Conservation (phyloP, 2,797 vertebrate genomes). For the Enteromius paludinosus region DNA sequence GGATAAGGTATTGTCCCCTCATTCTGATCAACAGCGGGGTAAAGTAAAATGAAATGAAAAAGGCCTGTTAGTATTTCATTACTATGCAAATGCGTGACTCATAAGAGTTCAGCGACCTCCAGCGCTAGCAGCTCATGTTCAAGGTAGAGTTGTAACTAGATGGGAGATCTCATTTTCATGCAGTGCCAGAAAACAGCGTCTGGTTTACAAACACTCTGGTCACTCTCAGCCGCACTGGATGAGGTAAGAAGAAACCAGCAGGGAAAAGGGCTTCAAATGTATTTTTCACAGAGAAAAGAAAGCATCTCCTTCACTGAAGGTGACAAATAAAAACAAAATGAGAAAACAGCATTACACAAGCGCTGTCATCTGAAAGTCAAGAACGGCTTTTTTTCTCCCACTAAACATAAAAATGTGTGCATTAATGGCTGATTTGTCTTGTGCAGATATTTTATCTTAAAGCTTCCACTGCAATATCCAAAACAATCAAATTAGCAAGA, state of each 20-base stretch:
- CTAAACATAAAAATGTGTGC: neutral
- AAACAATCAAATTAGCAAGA: neutral
- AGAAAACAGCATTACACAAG: neutral
- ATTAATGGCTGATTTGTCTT: neutral
- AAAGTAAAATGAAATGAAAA: constrained; percentile 25
- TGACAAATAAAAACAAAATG: constrained; percentile 13
- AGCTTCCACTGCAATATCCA: neutral
- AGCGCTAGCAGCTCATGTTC: constrained; percentile 16
- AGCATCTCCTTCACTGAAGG: neutral
- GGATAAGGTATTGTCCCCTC: constrained; percentile 14
- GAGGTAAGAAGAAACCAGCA: constrained; percentile 5
- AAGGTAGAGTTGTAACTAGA: constrained; percentile 23
- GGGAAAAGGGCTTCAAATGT: constrained; percentile 10
- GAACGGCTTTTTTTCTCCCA: neutral
- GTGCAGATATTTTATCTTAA: neutral
- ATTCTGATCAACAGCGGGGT: constrained; percentile 26
- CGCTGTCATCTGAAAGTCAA: neutral
- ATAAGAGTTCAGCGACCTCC: constrained; percentile 48
- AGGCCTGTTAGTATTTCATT: constrained; percentile 45
- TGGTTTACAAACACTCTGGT: constrained; percentile 31
- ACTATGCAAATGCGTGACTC: constrained; percentile 36
- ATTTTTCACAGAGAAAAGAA: neutral
- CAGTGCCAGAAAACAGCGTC: constrained; percentile 22
- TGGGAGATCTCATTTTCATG: constrained; percentile 48
- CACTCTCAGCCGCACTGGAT: constrained; percentile 18